Evolutionary conservation across 2,888 invertebrate species (phyloP).

Genomic region (Eutolmus rufibarbis): DNA sequence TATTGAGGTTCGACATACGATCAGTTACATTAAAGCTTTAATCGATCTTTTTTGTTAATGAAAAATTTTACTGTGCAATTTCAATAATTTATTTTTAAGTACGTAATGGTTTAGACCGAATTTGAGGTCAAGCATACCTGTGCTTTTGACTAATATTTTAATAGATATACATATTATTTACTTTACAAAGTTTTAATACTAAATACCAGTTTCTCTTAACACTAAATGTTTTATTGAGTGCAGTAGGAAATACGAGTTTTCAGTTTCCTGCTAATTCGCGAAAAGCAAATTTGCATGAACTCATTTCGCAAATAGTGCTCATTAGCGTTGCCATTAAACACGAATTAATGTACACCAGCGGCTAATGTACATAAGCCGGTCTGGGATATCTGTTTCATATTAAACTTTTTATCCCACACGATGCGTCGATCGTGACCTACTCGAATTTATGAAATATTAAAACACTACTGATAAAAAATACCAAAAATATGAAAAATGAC

Average conservation of each 20-base stretch:
- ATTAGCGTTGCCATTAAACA: not conserved
- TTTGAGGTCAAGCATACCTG: no score
- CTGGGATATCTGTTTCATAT: not conserved
- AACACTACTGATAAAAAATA: not conserved
- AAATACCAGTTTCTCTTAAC: not conserved
- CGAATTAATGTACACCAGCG: not conserved
- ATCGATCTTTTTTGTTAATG: no score
- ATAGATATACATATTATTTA: not conserved
- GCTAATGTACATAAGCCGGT: not conserved
- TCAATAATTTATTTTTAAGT: not conserved
- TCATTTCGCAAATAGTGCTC: not conserved
- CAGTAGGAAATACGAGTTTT: not conserved
- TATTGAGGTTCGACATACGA: not conserved
- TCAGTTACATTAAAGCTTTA: not conserved
- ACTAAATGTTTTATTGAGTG: not conserved
- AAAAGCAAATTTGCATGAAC: not conserved
- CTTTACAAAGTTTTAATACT: not conserved
- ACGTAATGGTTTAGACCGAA: no score
- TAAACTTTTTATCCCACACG: not conserved
- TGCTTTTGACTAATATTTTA: no score
- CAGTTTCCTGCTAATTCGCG: not conserved
- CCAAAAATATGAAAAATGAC: not conserved
- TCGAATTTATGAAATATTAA: not conserved
- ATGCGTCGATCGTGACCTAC: not conserved
- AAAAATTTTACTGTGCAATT: not conserved